These are phyloP conservation scores for Aricia artaxerxes DNA, from an alignment of 2,888 invertebrate species.

Conservation along the genomic window DNA sequence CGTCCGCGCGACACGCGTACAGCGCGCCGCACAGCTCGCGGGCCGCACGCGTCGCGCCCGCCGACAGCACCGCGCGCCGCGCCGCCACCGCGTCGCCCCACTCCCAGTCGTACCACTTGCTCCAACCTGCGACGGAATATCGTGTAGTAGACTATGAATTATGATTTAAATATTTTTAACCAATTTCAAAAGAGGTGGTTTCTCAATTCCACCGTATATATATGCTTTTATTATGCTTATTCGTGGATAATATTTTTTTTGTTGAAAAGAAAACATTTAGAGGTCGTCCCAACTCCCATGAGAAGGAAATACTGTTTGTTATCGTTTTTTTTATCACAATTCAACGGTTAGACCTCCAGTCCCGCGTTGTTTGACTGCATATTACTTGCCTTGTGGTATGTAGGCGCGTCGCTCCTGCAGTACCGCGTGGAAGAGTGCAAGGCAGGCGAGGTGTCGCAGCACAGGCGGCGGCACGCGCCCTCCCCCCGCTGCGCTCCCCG, in stretches of 20 bases:
- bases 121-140: conserved; percentile 59
- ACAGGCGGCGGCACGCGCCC: conserved; percentile 48
- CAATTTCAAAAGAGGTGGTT: too few relatives aligned
- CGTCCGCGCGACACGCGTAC: conserved; percentile 60
- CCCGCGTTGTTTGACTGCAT: too few relatives aligned
- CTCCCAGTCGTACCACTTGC: conserved; percentile 70
- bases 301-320: too few relatives aligned
- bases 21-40: conserved; percentile 51
- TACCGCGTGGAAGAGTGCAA: conserved; percentile 93
- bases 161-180: not conserved
- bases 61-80: conserved; percentile 47
- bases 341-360: too few relatives aligned
- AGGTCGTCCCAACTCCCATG: too few relatives aligned
- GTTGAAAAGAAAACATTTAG: too few relatives aligned
- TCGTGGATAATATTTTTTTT: too few relatives aligned
- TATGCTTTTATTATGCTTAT: too few relatives aligned
- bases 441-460: conserved; percentile 81
- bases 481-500: conserved; percentile 81
- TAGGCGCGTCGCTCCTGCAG: conserved; percentile 94
- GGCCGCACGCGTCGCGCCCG: conserved; percentile 43
- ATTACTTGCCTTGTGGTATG: conserved; percentile 87
- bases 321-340: too few relatives aligned
- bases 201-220: too few relatives aligned
- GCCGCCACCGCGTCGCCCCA: conserved; percentile 65
- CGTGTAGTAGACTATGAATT: not conserved